Percentiles rank a stretch among this genome's conserved stretches.
Evolutionary conservation across 2,113 vertebrate species (phyloP).

Genomic region (Eclectus roratus): DNA sequence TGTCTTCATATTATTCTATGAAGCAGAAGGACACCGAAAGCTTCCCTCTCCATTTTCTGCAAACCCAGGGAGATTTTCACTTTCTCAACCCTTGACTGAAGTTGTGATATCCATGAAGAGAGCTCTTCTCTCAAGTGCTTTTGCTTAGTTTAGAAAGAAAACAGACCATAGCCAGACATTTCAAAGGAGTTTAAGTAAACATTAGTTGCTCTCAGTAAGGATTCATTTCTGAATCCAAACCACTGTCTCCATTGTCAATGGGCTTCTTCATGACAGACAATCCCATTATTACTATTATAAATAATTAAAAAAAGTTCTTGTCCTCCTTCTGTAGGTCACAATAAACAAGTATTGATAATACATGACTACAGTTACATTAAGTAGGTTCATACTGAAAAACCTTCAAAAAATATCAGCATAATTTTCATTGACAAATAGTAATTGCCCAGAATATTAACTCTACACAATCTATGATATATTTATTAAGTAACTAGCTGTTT

Average conservation of each 20-base stretch:
- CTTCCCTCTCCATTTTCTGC: not conserved
- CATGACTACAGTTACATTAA: not conserved
- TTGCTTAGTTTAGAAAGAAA: slow-evolving; percentile 18
- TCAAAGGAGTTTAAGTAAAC: not conserved
- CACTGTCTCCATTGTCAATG: not conserved
- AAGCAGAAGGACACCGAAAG: slow-evolving; percentile 25
- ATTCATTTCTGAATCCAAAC: not conserved
- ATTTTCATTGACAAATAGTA: not conserved
- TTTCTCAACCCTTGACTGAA: slow-evolving; percentile 1
- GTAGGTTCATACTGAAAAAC: not conserved
- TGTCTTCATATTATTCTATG: not conserved
- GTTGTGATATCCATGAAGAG: slow-evolving; percentile 17
- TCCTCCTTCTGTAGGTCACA: not conserved
- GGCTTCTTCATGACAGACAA: not conserved
- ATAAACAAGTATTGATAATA: not conserved
- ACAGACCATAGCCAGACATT: not conserved
- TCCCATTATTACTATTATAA: not conserved
- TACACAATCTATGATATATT: not conserved
- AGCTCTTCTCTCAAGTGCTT: slow-evolving; percentile 28
- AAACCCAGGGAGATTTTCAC: not conserved
- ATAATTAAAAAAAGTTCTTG: not conserved
- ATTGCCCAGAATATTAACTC: not conserved
- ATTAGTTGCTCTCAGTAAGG: not conserved
- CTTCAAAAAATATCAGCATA: not conserved
- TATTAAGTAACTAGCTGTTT: not conserved